These are phyloP conservation scores for Sitodiplosis mosellana DNA, from an alignment of 1,140 invertebrate genomes.

Conservation along the genomic window DNA sequence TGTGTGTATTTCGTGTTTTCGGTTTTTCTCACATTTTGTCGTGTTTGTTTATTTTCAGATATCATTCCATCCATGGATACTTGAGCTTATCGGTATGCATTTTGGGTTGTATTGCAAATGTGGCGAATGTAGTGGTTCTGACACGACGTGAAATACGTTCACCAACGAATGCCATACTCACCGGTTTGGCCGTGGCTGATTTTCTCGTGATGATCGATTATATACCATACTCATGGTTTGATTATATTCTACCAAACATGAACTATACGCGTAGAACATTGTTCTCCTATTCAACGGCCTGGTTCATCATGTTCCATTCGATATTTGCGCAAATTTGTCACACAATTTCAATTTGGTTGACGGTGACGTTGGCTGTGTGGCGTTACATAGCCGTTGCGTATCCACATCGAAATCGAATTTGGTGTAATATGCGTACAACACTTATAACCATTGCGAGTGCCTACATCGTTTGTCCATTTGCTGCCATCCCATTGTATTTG, in stretches of 20 bases:
- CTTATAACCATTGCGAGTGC: constrained; percentile 54
- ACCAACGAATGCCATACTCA: constrained; percentile 71
- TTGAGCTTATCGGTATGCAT: constrained; percentile 47
- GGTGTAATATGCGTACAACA: constrained; percentile 57
- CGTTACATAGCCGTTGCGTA: constrained; percentile 74
- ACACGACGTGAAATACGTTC: constrained; percentile 74
- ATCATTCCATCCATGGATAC: constrained; percentile 21
- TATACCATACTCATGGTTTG: constrained; percentile 71
- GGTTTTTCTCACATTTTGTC: background rate
- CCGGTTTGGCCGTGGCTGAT: constrained; percentile 80
- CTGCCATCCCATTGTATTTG: constrained; percentile 72
- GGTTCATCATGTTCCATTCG: constrained; percentile 66
- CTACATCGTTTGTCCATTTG: constrained; percentile 60
- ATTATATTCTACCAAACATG: constrained; percentile 38
- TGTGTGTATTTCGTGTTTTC: background rate
- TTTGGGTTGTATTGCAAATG: constrained; percentile 81
- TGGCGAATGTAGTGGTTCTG: constrained; percentile 86
- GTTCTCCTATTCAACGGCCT: constrained; percentile 57
- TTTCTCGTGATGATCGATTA: constrained; percentile 86
- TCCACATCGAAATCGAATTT: constrained; percentile 55
- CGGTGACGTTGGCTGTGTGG: constrained; percentile 82
- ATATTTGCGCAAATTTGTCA: constrained; percentile 73
- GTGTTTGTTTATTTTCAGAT: constrained; percentile 9
- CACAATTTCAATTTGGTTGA: constrained; percentile 83
- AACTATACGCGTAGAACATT: constrained; percentile 17